Conservation (phyloP, 2,113 vertebrate species). For the Tetrao urogallus region DNA sequence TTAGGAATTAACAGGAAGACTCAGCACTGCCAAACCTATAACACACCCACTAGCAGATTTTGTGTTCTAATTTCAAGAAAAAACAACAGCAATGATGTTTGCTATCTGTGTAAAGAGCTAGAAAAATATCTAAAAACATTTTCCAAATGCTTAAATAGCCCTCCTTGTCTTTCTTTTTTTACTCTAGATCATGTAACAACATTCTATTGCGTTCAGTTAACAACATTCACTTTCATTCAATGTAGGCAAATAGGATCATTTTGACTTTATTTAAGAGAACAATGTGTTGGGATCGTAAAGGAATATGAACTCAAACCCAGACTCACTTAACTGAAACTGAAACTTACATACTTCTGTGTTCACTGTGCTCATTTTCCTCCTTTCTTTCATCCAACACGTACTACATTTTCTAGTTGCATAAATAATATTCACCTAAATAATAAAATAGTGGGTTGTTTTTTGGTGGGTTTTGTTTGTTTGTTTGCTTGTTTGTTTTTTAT, state of each 20-base stretch:
- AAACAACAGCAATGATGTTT: background rate
- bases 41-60: fast-evolving
- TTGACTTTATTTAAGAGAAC: background rate
- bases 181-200: background rate
- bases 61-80: background rate
- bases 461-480: too few relatives aligned
- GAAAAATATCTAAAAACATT: background rate
- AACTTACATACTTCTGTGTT: fast-evolving
- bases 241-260: background rate
- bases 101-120: background rate
- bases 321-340: background rate
- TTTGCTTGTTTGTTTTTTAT: background rate
- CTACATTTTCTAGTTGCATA: background rate
- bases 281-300: background rate
- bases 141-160: background rate
- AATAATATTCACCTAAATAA: background rate
- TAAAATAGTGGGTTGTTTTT: background rate
- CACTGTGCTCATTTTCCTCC: background rate
- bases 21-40: background rate
- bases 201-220: background rate
- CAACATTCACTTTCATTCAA: background rate
- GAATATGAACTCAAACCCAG: background rate
- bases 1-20: background rate
- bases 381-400: background rate
- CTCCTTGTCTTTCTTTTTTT: background rate